phyloP scores from a whole-genome alignment of 2,888 invertebrate genomes.

The Helleia helle region DNA sequence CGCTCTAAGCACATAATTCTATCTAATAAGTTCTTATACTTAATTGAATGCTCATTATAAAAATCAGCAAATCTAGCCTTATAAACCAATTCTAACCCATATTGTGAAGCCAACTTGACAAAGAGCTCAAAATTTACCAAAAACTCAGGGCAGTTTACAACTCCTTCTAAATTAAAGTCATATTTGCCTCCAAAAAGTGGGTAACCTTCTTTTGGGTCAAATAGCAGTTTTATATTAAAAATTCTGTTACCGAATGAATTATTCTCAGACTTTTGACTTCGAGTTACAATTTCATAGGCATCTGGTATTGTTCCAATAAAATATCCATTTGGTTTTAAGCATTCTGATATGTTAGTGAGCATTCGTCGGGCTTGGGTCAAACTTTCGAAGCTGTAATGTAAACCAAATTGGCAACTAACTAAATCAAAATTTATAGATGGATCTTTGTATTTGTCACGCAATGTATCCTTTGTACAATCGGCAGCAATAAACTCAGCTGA shows the following conservation, averaged over 20 bases:
- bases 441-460: constrained; percentile 85
- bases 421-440: constrained; percentile 87
- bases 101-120: constrained; percentile 80
- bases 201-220: constrained; percentile 75
- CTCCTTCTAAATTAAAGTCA: constrained; percentile 95
- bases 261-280: constrained; percentile 73
- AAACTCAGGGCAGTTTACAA: constrained; percentile 99
- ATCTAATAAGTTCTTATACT: constrained; percentile 73
- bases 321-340: constrained; percentile 90
- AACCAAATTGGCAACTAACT: constrained; percentile 97
- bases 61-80: constrained; percentile 86
- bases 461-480: constrained; percentile 89
- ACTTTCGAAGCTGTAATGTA: constrained; percentile 97
- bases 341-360: constrained; percentile 93
- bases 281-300: constrained; percentile 90
- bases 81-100: constrained; percentile 79
- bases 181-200: constrained; percentile 97
- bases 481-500: constrained; percentile 92
- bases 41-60: constrained; percentile 75
- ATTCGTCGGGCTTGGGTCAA: constrained; percentile 91
- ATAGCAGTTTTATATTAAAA: constrained; percentile 81
- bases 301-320: constrained; percentile 98
- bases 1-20: constrained; percentile 88
- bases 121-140: constrained; percentile 94
- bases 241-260: constrained; percentile 85